These are phyloP conservation scores for Ischnura elegans DNA, from an alignment of 2,888 invertebrate species.

Conservation along the genomic window DNA sequence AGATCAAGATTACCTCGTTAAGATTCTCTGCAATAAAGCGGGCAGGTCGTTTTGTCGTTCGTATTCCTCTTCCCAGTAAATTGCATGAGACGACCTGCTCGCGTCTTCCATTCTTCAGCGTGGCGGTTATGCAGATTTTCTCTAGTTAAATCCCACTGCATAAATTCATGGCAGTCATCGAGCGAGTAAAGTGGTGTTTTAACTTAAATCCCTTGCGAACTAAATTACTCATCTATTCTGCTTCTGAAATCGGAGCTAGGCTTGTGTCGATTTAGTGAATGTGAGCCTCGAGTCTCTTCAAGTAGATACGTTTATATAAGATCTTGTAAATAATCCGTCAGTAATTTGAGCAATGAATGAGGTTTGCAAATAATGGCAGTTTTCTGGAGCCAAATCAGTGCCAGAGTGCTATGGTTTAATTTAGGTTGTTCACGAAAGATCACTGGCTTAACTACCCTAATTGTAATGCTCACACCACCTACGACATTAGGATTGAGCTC, in stretches of 20 bases:
- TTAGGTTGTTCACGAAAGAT: no score
- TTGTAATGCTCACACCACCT: no score
- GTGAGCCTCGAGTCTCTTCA: no score
- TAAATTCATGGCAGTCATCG: not conserved
- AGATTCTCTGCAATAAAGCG: conserved; percentile 11
- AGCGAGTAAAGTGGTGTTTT: not conserved
- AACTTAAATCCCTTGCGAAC: not conserved
- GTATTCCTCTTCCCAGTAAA: not conserved
- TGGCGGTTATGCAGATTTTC: not conserved
- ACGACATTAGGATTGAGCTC: no score
- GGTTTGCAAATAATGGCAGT: no score
- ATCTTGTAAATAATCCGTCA: no score
- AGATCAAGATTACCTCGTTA: conserved; percentile 38
- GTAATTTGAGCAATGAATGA: no score
- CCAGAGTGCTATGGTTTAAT: no score
- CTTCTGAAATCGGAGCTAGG: not conserved
- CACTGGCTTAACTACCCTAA: no score
- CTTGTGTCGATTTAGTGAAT: no score
- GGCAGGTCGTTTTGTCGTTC: not conserved
- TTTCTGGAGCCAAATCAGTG: no score
- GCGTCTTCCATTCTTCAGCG: not conserved
- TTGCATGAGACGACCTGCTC: not conserved
- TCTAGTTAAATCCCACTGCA: not conserved
- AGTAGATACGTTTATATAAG: no score
- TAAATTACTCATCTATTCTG: not conserved